Evolutionary conservation across 1,140 invertebrate genomes (phyloP), one percentile per base, ranked within the genome.

Genomic region (Meloidogyne exigua): DNA sequence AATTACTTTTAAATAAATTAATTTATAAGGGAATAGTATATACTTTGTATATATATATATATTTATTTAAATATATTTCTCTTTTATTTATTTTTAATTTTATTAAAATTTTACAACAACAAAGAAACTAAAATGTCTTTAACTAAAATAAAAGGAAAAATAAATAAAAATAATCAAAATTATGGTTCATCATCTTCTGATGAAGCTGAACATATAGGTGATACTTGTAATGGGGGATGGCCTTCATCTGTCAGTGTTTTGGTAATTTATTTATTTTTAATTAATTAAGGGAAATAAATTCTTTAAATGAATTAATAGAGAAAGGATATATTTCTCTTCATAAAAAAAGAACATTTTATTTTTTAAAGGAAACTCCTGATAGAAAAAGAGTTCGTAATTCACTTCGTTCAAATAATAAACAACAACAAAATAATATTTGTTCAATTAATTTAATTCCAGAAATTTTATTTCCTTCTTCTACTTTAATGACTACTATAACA

Each of bases 311-410:
- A n/a, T n/a, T n/a, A n/a, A n/a, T n/a, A n/a, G n/a, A n/a, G n/a
- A n/a, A n/a, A n/a, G n/a, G n/a, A n/a, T n/a, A n/a, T n/a, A n/a
- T n/a, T n/a, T n/a, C n/a, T n/a, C n/a, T n/a, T n/a, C n/a, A n/a
- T n/a, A n/a, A n/a, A n/a, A n/a, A n/a, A n/a, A n/a, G n/a, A n/a
- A n/a, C n/a, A n/a, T n/a, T n/a, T n/a, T n/a, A n/a, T n/a, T n/a
- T n/a, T 71, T 44, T 42, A 23, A 68, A 68, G 42, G 75, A 76
- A 44, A 76, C 75, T 26, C 75, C 75, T 12, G 75, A 76, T 32
- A 62, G 75, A 42, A 28, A 57, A 21, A 68, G 75, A 42, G 28
- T 76, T 32, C 62, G 75, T 32, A 73, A 57, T 36, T 57, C 49
- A 7, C 57, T 42, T 26, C 72, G 72, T 26, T 73, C 72, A 57